Evolutionary conservation across 92 coral and sea anemone genomes (phyloP), one percentile per base, ranked within the genome.

Genomic region (Palythoa grandis): DNA sequence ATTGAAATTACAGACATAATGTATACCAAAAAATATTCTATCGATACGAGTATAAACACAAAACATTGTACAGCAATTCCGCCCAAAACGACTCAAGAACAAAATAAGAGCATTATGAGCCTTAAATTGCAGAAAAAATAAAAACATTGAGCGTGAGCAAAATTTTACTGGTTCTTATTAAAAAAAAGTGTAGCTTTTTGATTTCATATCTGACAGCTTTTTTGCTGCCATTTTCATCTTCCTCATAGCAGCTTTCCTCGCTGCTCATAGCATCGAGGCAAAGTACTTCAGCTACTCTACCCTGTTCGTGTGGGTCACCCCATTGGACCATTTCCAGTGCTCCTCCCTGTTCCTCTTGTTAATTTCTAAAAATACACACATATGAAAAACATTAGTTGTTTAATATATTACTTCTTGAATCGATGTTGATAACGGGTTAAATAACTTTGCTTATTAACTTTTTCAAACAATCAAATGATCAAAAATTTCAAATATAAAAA

Each of bases 221-320:
- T 52, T 38, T 57, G 68, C 57, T 82, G 60, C 78, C 88, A 52
- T 74, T 83, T 72, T 83, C 91, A 25, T 88, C 88, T 2, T 79
- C 90, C 75, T 87, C 90, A 68, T 67, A 78, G 78, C 86, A 79
- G 54, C 90, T 87, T 56, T 87, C 86, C 79, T 87, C 90, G 65
- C 90, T 79, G 61, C 79, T 78, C 86, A 87, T 87, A 40, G 90
- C 90, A 63, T 87, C 90, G 70, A 69, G 53, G 86, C 72, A 58
- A 10, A 88, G 69, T 39, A 65, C 83, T 76, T 88, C 91, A 15
- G 91, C 91, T 63, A 69, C 91, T 70, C 83, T 88, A 37, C 88
- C 91, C 83, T 82, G 83, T 74, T 88, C 67, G n/a, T 83, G 87
- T 43, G 23, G 69, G 82, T 71, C 83, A 43, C 29, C 39, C 89